Evolutionary conservation across 1,140 invertebrate genomes (phyloP), one percentile per base, ranked within the genome.

Genomic region (Nixonia krombeini): DNA sequence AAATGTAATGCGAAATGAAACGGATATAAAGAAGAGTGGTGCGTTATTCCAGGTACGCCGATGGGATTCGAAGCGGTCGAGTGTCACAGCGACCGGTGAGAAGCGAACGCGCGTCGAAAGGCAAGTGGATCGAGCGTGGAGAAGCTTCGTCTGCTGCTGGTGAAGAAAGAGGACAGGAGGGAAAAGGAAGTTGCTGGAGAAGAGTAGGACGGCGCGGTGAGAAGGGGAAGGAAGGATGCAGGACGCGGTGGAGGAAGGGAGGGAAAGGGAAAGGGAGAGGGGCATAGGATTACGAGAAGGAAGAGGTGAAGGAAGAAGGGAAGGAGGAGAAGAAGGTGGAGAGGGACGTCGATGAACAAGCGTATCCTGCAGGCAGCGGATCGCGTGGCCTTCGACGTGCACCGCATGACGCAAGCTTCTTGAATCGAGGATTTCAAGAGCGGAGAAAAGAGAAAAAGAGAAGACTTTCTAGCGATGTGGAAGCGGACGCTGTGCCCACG

Each of bases 361-460:
- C 68, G 62, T 58, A 62, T 70, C 61, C 57, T 53, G 61, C 47
- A 59, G 68, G 73, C 66, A 66, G 63, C 74, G 42, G 72, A 74
- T 79, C 76, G 76, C 76, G 75, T 78, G 74, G 75, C 77, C 77
- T 79, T 79, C 77, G 77, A 79, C 75, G 77, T 75, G 77, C 66
- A 68, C 56, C 52, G 77, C 77, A 78, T 76, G 74, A 70, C 47
- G 63, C 62, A 56, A 56, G 67, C 57, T 66, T 71, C 68, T 70
- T 70, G 58, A 71, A 71, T 63, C 52, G 62, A 63, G 51, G 50
- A 64, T 67, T 57, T 49, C 47, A 59, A 52, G 53, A 45, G 55
- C 46, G 31, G 28, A 65, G 61, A 58, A 46, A 61, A 62, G 53
- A 62, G 56, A 65, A 70, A 65, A 66, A 62, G 52, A 15, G 50